Conservation (phyloP, 2,888 invertebrate species). For the Euzetes globulus region DNA sequence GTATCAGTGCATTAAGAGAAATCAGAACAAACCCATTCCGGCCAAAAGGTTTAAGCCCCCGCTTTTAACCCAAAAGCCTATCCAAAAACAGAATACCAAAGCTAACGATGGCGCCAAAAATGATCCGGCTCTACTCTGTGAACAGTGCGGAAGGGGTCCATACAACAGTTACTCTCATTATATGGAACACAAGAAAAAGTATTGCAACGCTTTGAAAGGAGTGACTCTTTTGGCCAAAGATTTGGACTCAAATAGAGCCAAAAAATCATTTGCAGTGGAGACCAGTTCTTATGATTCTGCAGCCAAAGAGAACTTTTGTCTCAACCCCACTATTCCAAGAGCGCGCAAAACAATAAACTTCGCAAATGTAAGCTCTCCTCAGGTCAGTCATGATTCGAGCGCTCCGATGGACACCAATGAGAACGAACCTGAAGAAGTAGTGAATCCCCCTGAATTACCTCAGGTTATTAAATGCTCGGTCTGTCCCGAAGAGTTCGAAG, state of each 20-base stretch:
- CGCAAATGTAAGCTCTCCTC: slow-evolving; percentile 7
- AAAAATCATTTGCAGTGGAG: neutral
- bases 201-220: slow-evolving; percentile 1
- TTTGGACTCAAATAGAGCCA: neutral
- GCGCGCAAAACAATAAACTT: slow-evolving; percentile 20
- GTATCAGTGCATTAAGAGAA: slow-evolving; percentile 31
- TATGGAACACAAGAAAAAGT: slow-evolving; percentile 33
- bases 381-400: slow-evolving; percentile 19
- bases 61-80: neutral
- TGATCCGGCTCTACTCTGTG: neutral
- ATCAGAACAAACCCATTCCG: neutral
- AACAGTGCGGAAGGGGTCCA: slow-evolving; percentile 30
- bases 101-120: neutral
- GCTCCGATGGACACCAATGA: slow-evolving; percentile 2
- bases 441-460: neutral
- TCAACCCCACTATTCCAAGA: slow-evolving; percentile 12
- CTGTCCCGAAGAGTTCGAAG: slow-evolving; percentile 14
- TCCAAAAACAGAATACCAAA: neutral
- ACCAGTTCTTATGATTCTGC: neutral
- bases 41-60: neutral
- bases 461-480: slow-evolving; percentile 17
- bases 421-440: slow-evolving; percentile 2
- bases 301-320: neutral
- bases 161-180: slow-evolving; percentile 31
- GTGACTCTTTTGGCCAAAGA: neutral